These are phyloP conservation scores for Symphodus melops DNA, from an alignment of 2,113 vertebrate genomes.

Conservation along the genomic window DNA sequence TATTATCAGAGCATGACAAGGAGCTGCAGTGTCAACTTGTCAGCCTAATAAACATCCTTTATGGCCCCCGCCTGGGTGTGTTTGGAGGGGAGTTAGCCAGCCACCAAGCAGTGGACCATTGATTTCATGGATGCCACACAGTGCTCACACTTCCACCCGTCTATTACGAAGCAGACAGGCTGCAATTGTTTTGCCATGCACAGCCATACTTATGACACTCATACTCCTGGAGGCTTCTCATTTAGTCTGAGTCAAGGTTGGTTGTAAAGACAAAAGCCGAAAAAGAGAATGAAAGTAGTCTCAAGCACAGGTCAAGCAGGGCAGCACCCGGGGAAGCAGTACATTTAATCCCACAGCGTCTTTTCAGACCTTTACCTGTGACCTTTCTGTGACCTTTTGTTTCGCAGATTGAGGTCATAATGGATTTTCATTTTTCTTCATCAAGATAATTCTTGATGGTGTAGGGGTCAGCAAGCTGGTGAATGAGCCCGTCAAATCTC, in stretches of 20 bases:
- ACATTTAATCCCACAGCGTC: conserved; percentile 19
- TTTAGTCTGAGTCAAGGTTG: conserved; percentile 41
- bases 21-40: conserved; percentile 76
- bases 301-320: conserved; percentile 4
- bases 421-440: conserved; percentile 46
- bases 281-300: conserved; percentile 4
- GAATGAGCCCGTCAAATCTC: conserved; percentile 47
- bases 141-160: conserved; percentile 64
- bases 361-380: conserved; percentile 35
- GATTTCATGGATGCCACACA: conserved; percentile 70
- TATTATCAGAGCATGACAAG: conserved; percentile 82
- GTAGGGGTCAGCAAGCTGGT: conserved; percentile 14
- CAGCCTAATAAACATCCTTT: conserved; percentile 81
- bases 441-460: conserved; percentile 22
- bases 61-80: conserved; percentile 69
- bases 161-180: conserved; percentile 63
- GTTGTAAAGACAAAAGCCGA: conserved; percentile 3
- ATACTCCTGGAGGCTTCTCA: conserved; percentile 38
- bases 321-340: background rate
- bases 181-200: conserved; percentile 71
- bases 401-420: conserved; percentile 39
- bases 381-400: conserved; percentile 18
- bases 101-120: conserved; percentile 66
- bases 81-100: conserved; percentile 65
- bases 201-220: conserved; percentile 62